Conservation (phyloP, 2,888 invertebrate species). For the Gasteruption jaculator region DNA sequence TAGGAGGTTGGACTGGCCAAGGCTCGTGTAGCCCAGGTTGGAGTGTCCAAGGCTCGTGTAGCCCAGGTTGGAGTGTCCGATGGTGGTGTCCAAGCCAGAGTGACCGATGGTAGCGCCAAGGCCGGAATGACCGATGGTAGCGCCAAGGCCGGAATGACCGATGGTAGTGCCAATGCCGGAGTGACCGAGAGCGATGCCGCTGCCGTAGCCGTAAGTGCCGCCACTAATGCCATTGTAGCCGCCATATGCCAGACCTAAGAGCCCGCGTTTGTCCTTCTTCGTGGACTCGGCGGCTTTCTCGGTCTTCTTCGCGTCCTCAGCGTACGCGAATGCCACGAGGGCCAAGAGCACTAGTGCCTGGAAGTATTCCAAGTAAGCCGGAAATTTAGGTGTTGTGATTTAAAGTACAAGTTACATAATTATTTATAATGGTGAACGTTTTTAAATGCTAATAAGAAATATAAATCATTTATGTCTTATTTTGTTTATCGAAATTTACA, state of each 20-base stretch:
- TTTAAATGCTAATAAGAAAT: no score
- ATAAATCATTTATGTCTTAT: no score
- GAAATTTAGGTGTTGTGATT: no score
- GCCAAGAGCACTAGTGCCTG: conserved; percentile 46
- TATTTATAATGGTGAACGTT: no score
- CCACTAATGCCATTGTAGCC: conserved; percentile 27
- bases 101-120: conserved; percentile 6
- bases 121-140: conserved; percentile 9
- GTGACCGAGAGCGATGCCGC: conserved; percentile 15
- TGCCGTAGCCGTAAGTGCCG: conserved; percentile 18
- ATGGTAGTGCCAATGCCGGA: conserved; percentile 14
- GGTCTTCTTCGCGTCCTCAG: conserved; percentile 34
- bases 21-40: no score
- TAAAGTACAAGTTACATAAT: no score
- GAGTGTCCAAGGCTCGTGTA: no score
- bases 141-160: conserved; percentile 12
- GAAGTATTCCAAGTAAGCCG: no score
- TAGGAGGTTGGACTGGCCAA: no score
- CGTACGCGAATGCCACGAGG: conserved; percentile 45
- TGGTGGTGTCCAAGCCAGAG: no score
- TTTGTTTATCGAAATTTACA: no score
- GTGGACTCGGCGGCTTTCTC: conserved; percentile 25
- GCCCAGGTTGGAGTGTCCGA: no score
- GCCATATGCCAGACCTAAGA: conserved; percentile 37
- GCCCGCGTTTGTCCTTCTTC: conserved; percentile 39